phyloP scores from a whole-genome alignment of 2,888 invertebrate genomes.

The Syrista parreyssii region DNA sequence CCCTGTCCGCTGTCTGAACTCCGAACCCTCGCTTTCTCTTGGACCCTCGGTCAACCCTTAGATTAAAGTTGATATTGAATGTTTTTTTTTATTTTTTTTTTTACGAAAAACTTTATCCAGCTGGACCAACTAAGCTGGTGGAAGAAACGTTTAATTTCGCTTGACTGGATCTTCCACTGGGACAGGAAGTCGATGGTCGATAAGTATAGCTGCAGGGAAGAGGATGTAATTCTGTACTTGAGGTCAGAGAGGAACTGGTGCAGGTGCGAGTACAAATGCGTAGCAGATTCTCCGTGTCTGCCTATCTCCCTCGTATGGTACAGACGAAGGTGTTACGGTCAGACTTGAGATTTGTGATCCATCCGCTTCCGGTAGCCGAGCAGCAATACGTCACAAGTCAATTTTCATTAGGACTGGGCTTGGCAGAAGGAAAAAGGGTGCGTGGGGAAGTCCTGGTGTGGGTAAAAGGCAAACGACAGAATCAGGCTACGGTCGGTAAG shows the following conservation, averaged over 20 bases:
- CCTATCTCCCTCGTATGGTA: neutral
- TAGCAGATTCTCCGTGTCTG: neutral
- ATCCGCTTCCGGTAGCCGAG: neutral
- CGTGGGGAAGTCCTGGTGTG: slow-evolving; percentile 10
- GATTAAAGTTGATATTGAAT: slow-evolving; percentile 50
- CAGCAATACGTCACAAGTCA: slow-evolving; percentile 34
- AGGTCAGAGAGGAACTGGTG: neutral
- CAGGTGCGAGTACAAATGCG: neutral
- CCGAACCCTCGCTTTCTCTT: slow-evolving; percentile 12
- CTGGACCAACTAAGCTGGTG: neutral
- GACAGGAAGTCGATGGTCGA: neutral
- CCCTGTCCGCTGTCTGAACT: neutral
- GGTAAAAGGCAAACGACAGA: slow-evolving; percentile 20
- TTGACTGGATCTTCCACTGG: neutral
- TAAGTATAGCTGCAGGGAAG: neutral
- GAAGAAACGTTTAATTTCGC: neutral
- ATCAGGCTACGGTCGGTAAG: slow-evolving; percentile 28
- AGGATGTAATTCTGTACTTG: neutral
- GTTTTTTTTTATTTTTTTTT: slow-evolving; percentile 25
- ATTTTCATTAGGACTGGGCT: slow-evolving; percentile 51
- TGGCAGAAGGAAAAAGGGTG: slow-evolving; percentile 16
- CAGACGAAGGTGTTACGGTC: slow-evolving; percentile 7
- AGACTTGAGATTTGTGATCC: neutral
- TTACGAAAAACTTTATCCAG: neutral
- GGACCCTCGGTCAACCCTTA: slow-evolving; percentile 32